A percentile compares a stretch with the other conserved stretches of the same genome.
These are phyloP conservation scores for Chaetodon trifascialis DNA, from an alignment of 2,113 vertebrate species.

Conservation along the genomic window DNA sequence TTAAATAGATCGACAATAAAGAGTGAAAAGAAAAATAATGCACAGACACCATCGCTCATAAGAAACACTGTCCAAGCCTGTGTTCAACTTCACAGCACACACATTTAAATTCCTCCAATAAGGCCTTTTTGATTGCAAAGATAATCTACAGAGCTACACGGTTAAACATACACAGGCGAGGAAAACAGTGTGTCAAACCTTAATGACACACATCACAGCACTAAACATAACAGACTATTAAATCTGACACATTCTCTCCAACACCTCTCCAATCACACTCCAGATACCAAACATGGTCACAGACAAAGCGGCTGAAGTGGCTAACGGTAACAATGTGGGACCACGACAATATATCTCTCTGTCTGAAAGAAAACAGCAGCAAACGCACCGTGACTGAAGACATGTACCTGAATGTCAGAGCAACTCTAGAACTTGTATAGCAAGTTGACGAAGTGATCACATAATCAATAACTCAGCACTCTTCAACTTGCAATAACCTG, in stretches of 20 bases:
- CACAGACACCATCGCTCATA: constrained; percentile 18
- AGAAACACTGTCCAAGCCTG: neutral
- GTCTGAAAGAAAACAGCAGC: constrained; percentile 3
- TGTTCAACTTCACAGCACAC: neutral
- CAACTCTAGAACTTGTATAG: neutral
- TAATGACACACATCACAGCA: constrained; percentile 35
- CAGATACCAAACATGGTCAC: constrained; percentile 80
- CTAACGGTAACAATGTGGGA: constrained; percentile 46
- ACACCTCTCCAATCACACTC: constrained; percentile 66
- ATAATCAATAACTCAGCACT: neutral
- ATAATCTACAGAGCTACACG: neutral
- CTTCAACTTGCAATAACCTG: neutral
- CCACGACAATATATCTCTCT: constrained; percentile 30
- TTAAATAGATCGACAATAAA: constrained; percentile 66
- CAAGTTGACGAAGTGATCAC: neutral
- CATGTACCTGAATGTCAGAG: neutral
- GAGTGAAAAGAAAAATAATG: constrained; percentile 22
- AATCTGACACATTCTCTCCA: constrained; percentile 58
- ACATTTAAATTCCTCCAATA: neutral
- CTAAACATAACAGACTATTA: constrained; percentile 55
- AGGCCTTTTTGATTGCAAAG: neutral
- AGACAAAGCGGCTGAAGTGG: constrained; percentile 49
- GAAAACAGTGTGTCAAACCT: constrained; percentile 13
- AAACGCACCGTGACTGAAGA: neutral
- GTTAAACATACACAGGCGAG: neutral